Evolutionary conservation across 1,140 invertebrate genomes (phyloP), one percentile per base, ranked within the genome.

Genomic region (Aradophagus sp.): DNA sequence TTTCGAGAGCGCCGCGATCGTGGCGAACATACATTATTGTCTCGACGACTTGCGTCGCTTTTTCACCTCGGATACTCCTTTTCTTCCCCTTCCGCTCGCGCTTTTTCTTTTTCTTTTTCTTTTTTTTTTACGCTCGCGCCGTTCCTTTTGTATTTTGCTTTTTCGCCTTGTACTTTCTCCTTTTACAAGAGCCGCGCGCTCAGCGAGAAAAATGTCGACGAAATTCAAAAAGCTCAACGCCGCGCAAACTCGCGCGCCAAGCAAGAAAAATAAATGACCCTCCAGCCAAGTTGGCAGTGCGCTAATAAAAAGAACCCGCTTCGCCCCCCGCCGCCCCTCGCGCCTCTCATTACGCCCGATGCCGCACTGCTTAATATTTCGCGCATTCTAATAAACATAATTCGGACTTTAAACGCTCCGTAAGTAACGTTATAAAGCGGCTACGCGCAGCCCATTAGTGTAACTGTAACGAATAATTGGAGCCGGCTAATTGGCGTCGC

Each of bases 401-500:
- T 61, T 61, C 42, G 39, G 34, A 23, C 13, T 27, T 16, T 53
- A 68, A 61, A 45, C 41, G 55, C 35, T 68, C 44, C 34, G 47
- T 53, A 59, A 68, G 65, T 68, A 59, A 68, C 47, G 39, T 68
- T 59, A 50, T 55, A 48, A 61, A 53, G 41, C 47, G 7, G 47
- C 5, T 14, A 29, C 19, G 34, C 10, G 29, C 17, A 41, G 12
- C 23, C 47, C 63, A 52, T 67, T 59, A 59, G 26, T 39, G 63
- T 59, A 67, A 59, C 53, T 67, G 35, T 67, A 52, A 45, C 53
- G 63, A 52, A 67, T 59, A 59, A 67, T 47, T 67, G 12, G 44
- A 44, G 6, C 8, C 7, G 12, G 45, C 23, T 67, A 67, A 67
- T 56, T 67, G 52, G 26, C 59, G n/a, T n/a, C n/a, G n/a, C n/a